Conservation (phyloP, 2,888 invertebrate genomes). For the Mesorhabditis sp. region DNA sequence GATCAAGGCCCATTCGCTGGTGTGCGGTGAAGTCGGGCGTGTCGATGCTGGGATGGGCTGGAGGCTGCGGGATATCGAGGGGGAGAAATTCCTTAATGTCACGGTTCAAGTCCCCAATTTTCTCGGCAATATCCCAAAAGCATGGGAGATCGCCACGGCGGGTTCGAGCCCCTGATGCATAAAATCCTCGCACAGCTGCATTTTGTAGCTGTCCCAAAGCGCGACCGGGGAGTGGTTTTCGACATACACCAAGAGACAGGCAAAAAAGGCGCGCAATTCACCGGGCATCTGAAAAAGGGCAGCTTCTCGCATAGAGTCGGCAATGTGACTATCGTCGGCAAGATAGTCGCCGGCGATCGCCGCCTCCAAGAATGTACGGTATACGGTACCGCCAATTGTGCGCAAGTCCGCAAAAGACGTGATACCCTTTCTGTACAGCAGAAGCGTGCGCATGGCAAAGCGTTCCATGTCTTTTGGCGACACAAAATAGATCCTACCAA, state of each 20-base stretch:
- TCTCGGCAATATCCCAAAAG: conserved; percentile 14
- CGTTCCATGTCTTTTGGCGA: conserved; percentile 17
- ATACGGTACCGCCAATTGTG: conserved; percentile 10
- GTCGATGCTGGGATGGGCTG: neutral
- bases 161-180: neutral
- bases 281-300: conserved; percentile 9
- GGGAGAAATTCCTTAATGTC: neutral
- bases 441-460: conserved; percentile 14
- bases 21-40: neutral
- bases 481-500: conserved; percentile 19
- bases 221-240: neutral
- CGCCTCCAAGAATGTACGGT: conserved; percentile 16
- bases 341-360: conserved; percentile 15
- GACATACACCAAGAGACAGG: conserved; percentile 8
- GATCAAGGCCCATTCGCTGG: neutral
- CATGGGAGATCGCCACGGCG: conserved; percentile 9
- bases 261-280: conserved; percentile 15
- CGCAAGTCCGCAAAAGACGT: conserved; percentile 13
- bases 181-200: conserved; percentile 11
- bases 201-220: conserved; percentile 14
- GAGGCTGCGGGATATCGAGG: neutral
- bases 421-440: conserved; percentile 13
- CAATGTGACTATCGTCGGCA: conserved; percentile 11
- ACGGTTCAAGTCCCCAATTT: neutral
- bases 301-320: conserved; percentile 16